These are phyloP conservation scores for Nebria salina DNA, from an alignment of 2,888 invertebrate genomes.

Conservation along the genomic window DNA sequence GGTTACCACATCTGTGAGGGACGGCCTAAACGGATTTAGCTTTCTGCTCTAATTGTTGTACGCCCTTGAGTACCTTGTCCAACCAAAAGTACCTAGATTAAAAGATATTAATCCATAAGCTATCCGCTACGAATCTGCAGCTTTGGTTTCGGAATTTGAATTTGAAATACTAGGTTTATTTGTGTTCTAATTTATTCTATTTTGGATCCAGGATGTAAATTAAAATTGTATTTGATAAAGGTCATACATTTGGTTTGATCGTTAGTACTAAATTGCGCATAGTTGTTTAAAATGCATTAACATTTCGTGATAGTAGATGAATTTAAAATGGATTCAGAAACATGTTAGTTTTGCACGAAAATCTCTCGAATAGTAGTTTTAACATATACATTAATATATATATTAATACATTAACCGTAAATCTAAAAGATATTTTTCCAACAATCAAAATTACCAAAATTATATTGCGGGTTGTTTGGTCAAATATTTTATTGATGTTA, in stretches of 20 bases:
- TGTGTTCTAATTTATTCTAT: neutral
- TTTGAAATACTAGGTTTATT: neutral
- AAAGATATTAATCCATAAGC: neutral
- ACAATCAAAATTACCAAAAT: no score
- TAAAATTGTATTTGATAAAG: neutral
- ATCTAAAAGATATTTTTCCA: no score
- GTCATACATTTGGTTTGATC: neutral
- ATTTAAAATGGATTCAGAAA: neutral
- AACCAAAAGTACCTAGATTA: neutral
- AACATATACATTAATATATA: no score
- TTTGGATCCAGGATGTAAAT: neutral
- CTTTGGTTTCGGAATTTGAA: neutral
- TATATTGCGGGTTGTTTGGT: no score
- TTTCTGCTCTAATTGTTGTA: neutral
- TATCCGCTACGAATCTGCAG: neutral
- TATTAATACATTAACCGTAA: no score
- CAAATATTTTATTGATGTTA: no score
- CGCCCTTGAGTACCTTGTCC: neutral
- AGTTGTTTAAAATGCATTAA: slow-evolving; percentile 1
- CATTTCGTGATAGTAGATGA: neutral
- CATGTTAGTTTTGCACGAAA: neutral
- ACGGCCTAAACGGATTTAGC: neutral
- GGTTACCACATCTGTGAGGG: neutral
- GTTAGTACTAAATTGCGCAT: neutral
- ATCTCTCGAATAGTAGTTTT: no score